A percentile compares a stretch with the other conserved stretches of the same genome.
These are phyloP conservation scores for Rhineura floridana DNA, from an alignment of 2,113 vertebrate species.

Conservation along the genomic window DNA sequence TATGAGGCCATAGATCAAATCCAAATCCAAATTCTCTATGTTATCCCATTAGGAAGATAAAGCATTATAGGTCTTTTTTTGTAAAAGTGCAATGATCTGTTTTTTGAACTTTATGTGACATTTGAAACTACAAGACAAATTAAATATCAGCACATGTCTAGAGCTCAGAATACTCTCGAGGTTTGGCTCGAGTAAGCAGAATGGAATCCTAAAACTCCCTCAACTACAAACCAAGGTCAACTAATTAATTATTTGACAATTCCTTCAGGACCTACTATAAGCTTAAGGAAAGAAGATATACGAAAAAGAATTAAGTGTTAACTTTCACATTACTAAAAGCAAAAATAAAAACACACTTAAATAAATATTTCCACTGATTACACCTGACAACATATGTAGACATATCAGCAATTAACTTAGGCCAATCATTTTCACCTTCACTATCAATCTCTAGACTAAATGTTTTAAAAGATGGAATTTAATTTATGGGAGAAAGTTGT, in stretches of 20 bases:
- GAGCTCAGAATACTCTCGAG: constrained; percentile 87
- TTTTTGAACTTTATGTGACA: constrained; percentile 98
- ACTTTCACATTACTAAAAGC: constrained; percentile 71
- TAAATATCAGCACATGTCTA: constrained; percentile 87
- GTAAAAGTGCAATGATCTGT: constrained; percentile 90
- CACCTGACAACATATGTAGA: constrained; percentile 51
- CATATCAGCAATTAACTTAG: constrained; percentile 45
- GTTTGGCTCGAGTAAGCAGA: constrained; percentile 80
- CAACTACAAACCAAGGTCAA: constrained; percentile 85
- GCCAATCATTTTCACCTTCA: constrained; percentile 49
- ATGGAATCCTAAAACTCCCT: constrained; percentile 89
- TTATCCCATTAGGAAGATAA: constrained; percentile 96
- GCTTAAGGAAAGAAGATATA: constrained; percentile 70
- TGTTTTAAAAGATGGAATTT: not conserved
- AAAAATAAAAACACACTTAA: constrained; percentile 69
- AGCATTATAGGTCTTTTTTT: constrained; percentile 85
- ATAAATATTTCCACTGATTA: constrained; percentile 56
- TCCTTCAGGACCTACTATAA: constrained; percentile 87
- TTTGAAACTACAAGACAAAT: constrained; percentile 90
- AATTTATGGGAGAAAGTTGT: not conserved
- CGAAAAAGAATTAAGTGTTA: constrained; percentile 67
- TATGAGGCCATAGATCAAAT: constrained; percentile 84
- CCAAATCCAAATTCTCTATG: constrained; percentile 86
- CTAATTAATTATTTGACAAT: constrained; percentile 93
- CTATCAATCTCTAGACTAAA: constrained; percentile 20